Base-by-base conservation (phyloP, 1,140 invertebrate species). In the Coelopa frigida region DNA sequence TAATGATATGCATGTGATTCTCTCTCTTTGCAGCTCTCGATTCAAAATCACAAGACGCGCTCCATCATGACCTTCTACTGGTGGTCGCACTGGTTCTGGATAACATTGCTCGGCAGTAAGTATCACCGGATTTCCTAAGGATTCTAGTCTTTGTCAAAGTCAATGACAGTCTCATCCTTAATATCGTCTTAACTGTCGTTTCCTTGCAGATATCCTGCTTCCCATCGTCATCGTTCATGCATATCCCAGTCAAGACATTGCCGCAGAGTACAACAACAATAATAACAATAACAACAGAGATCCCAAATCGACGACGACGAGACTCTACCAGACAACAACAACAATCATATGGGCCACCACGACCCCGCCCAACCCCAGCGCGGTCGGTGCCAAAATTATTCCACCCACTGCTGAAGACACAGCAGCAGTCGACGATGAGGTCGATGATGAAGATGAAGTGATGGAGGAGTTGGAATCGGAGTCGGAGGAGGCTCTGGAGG, bases 61-160 rank as follows among this genome's bases (percentile, higher is more conserved):
- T 52, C 51, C 70, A 74, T 75, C 75, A 81, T 81, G 79, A 81
- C 78, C 72, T 72, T 80, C 51, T 78, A 81, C 67, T 80, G 77
- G 78, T 81, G 78, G 77, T 81, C 78, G 71, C 79, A 81, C 64
- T 81, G 79, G 79, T 81, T 81, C 66, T 81, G 79, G 79, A 76
- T 81, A 73, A 81, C 79, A 51, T 48, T 46, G 18, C 46, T 64
- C 17, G 49, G 49, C 33, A 59, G 62, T 66, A 37, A 53, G 57
- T 46, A 31, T 22, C n/a, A n/a, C n/a, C n/a, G n/a, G n/a, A n/a
- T n/a, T n/a, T n/a, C n/a, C n/a, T n/a, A n/a, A n/a, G 7, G 27
- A 29, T 29, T 8, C 27, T 7, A 29, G 7, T 8, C 27, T n/a
- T 29, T 29, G 27, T 36, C n/a, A 4, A 27, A 20, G 3, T 15